phyloP scores from a whole-genome alignment of 2,797 vertebrate species.

The Diplodus sargus region DNA sequence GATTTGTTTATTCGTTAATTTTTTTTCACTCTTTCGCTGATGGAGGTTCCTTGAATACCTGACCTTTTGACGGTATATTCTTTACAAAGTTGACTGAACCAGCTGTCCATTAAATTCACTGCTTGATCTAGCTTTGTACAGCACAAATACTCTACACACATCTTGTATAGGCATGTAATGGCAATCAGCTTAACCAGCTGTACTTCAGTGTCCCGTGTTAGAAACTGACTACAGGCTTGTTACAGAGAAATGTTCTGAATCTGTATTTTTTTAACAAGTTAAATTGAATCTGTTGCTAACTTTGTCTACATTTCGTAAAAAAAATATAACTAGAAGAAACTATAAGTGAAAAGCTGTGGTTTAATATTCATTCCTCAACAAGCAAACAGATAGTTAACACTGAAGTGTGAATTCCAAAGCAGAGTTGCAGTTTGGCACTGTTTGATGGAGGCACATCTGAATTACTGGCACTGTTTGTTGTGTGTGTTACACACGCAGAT shows the following conservation, averaged over 20 bases:
- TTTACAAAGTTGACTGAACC: constrained; percentile 12
- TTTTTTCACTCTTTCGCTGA: constrained; percentile 19
- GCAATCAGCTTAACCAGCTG: background rate
- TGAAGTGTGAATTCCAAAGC: background rate
- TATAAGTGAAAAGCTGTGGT: background rate
- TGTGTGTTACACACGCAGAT: background rate
- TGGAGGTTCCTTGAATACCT: constrained; percentile 16
- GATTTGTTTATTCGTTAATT: constrained; percentile 42
- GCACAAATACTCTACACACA: background rate
- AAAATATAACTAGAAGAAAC: background rate
- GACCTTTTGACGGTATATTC: background rate
- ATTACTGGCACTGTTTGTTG: background rate
- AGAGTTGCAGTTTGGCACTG: background rate
- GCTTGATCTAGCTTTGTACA: constrained; percentile 14
- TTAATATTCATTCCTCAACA: background rate
- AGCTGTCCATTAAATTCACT: constrained; percentile 18
- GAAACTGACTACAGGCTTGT: background rate
- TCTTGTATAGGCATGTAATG: background rate
- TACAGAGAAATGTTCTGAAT: background rate
- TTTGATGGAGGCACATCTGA: background rate
- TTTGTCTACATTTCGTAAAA: background rate
- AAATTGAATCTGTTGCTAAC: background rate
- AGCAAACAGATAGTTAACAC: background rate
- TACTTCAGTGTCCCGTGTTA: background rate
- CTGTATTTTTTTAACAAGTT: background rate